These are phyloP conservation scores for Drosophila equinoxialis DNA, from an alignment of 1,140 invertebrate species.

Conservation along the genomic window DNA sequence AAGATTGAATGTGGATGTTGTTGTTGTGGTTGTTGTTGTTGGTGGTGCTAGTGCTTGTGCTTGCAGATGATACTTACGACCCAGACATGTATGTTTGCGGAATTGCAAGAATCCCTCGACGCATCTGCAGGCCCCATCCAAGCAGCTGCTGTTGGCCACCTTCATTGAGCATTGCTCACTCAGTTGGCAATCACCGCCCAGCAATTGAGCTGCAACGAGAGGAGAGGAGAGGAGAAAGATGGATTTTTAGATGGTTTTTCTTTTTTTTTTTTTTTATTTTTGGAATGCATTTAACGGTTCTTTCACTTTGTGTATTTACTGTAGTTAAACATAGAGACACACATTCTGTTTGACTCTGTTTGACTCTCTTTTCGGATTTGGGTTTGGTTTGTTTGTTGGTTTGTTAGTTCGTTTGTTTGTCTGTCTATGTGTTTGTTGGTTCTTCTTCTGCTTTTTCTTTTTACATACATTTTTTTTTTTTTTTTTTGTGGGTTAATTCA, in stretches of 20 bases:
- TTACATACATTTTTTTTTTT: neutral
- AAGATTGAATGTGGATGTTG: constrained; percentile 41
- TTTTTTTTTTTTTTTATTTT: neutral
- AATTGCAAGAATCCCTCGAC: constrained; percentile 92
- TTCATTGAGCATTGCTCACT: constrained; percentile 90
- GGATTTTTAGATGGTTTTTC: constrained; percentile 7
- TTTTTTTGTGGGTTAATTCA: constrained; percentile 58
- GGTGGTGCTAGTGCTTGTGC: neutral
- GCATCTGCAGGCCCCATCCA: constrained; percentile 90
- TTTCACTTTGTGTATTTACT: constrained; percentile 7
- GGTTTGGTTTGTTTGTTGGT: neutral
- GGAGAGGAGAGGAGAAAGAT: constrained; percentile 16
- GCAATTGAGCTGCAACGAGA: constrained; percentile 86
- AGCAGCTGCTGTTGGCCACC: constrained; percentile 90
- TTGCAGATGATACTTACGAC: constrained; percentile 88
- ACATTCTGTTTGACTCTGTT: constrained; percentile 7
- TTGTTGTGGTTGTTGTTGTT: neutral
- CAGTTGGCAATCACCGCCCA: constrained; percentile 89
- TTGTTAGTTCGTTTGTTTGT: constrained; percentile 25
- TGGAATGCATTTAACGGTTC: constrained; percentile 16
- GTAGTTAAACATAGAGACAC: neutral
- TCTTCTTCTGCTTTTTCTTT: constrained; percentile 26
- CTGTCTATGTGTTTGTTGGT: constrained; percentile 43
- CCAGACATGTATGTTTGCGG: constrained; percentile 93
- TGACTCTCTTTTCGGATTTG: constrained; percentile 3